Evolutionary conservation across 2,888 invertebrate genomes (phyloP).

Genomic region (Drosophila robusta): DNA sequence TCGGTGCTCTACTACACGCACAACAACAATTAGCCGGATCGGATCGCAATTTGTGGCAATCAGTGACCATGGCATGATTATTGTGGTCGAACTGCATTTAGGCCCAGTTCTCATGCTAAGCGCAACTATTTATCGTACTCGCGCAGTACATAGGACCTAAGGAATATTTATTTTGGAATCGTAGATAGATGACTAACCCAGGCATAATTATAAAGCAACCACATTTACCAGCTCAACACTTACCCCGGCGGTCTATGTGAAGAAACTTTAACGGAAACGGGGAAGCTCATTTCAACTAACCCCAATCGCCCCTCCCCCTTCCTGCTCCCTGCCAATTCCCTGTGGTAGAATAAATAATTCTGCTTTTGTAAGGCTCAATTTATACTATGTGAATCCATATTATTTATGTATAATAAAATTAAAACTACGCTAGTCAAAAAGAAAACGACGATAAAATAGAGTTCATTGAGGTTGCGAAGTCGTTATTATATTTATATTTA

Average conservation of each 20-base stretch:
- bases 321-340: conserved; percentile 2
- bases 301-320: background rate
- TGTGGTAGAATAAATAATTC: conserved; percentile 33
- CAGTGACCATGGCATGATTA: conserved; percentile 62
- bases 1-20: conserved; percentile 92
- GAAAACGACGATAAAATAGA: background rate
- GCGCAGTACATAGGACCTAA: conserved; percentile 54
- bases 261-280: conserved; percentile 12
- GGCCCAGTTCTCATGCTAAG: conserved; percentile 64
- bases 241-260: conserved; percentile 10
- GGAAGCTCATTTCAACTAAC: conserved; percentile 22
- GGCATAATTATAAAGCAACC: conserved; percentile 24
- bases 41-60: conserved; percentile 63
- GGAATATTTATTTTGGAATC: conserved; percentile 72
- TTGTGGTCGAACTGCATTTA: conserved; percentile 78
- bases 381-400: conserved; percentile 65
- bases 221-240: conserved; percentile 25
- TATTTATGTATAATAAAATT: conserved; percentile 69
- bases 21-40: conserved; percentile 63
- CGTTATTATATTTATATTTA: no score
- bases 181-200: conserved; percentile 70
- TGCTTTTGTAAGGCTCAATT: conserved; percentile 69
- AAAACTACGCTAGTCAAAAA: conserved; percentile 70
- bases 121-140: conserved; percentile 64
- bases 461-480: no score